A percentile compares a stretch with the other conserved stretches of the same genome.
phyloP scores from a whole-genome alignment of 2,113 vertebrate genomes.

The Dolichallabes microphthalmus region DNA sequence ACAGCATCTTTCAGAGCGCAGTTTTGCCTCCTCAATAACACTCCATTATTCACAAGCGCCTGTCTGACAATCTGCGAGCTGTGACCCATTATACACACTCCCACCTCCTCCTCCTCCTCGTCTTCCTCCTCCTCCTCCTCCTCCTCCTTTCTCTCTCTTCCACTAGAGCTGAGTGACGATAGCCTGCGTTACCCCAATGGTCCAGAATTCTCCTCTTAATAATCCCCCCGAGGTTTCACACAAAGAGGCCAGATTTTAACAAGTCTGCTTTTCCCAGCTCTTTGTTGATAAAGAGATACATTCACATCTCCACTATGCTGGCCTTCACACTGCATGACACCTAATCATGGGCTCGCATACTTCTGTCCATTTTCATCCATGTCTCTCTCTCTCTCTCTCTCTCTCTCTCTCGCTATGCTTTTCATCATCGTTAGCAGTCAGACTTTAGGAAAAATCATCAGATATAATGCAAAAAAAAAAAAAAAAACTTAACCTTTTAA shows the following conservation, averaged over 20 bases:
- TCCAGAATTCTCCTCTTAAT: constrained; percentile 30
- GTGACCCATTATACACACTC: constrained; percentile 49
- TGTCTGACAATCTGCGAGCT: constrained; percentile 48
- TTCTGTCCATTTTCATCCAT: not conserved
- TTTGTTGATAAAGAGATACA: constrained; percentile 43
- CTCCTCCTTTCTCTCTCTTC: not conserved
- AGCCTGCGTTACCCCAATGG: constrained; percentile 46
- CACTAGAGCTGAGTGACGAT: constrained; percentile 38
- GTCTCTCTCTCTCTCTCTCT: not conserved
- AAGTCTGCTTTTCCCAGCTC: constrained; percentile 40
- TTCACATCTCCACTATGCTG: constrained; percentile 20
- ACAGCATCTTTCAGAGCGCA: constrained; percentile 35
- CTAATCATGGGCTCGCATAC: constrained; percentile 2
- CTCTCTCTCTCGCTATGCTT: not conserved
- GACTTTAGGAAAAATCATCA: not conserved
- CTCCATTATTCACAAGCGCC: constrained; percentile 52
- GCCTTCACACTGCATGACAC: constrained; percentile 38
- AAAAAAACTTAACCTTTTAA: not conserved
- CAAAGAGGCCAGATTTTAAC: constrained; percentile 49
- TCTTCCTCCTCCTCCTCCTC: not conserved
- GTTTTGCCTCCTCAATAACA: constrained; percentile 49
- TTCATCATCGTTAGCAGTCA: not conserved
- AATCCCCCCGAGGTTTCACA: constrained; percentile 41
- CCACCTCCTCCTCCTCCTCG: constrained; percentile 5
- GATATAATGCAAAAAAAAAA: not conserved